Percentiles rank a stretch among this genome's conserved stretches.
Conservation (phyloP, 2,888 invertebrate genomes). For the Mesopsocus fuscifrons region DNA sequence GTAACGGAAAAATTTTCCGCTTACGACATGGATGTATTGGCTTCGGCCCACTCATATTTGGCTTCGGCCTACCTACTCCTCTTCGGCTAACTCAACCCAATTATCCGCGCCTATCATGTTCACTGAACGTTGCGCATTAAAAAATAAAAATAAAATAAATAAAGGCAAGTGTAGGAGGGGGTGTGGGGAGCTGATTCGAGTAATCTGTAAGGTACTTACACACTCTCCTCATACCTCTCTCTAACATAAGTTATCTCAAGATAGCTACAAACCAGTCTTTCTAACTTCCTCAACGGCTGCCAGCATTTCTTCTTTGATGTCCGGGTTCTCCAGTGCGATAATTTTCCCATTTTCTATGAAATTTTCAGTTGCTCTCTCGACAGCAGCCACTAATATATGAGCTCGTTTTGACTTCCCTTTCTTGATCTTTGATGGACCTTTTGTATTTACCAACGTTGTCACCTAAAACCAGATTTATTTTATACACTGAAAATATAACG, state of each 20-base stretch:
- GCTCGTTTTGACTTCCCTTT: constrained; percentile 92
- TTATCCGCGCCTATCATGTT: too few relatives aligned
- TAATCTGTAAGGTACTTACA: constrained; percentile 7
- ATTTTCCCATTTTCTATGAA: constrained; percentile 90
- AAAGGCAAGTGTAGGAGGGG: not conserved
- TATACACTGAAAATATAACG: too few relatives aligned
- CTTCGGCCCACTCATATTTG: too few relatives aligned
- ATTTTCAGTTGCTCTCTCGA: constrained; percentile 90
- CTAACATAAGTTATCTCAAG: too few relatives aligned
- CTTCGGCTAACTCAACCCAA: too few relatives aligned
- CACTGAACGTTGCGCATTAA: too few relatives aligned
- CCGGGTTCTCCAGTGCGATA: constrained; percentile 92
- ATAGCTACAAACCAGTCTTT: constrained; percentile 58
- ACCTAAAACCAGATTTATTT: too few relatives aligned
- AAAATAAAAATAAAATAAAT: constrained; percentile 14
- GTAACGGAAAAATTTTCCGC: too few relatives aligned
- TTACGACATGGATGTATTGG: too few relatives aligned
- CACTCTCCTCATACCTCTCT: too few relatives aligned
- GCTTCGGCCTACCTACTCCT: too few relatives aligned
- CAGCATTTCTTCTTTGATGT: constrained; percentile 89
- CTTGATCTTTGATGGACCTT: constrained; percentile 83
- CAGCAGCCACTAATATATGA: constrained; percentile 87
- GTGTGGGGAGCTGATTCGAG: constrained; percentile 1
- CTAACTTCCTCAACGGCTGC: constrained; percentile 89
- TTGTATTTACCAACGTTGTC: constrained; percentile 90